Conservation (phyloP, 2,113 vertebrate species). For the Saccopteryx leptura region DNA sequence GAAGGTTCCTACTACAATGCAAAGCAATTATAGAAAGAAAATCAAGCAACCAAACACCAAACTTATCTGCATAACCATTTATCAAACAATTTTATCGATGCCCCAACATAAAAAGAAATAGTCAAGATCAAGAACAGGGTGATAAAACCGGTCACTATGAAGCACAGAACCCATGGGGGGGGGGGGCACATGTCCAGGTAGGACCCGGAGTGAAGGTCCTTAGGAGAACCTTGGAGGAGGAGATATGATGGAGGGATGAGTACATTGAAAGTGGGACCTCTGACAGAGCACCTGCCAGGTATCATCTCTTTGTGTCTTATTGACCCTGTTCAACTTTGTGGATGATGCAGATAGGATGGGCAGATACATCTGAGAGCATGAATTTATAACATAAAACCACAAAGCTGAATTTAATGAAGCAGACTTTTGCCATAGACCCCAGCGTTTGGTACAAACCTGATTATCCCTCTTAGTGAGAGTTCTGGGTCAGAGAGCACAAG, state of each 20-base stretch:
- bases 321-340: neutral
- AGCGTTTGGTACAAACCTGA: constrained; percentile 67
- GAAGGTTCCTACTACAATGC: neutral
- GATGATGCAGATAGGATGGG: neutral
- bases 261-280: neutral
- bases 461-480: constrained; percentile 56
- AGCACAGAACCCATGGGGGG: neutral
- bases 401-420: constrained; percentile 79
- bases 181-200: neutral
- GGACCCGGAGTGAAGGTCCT: neutral
- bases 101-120: neutral
- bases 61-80: neutral
- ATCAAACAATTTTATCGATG: neutral
- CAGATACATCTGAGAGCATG: constrained; percentile 1
- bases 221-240: neutral
- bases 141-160: neutral
- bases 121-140: neutral
- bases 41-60: neutral
- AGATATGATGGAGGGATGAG: neutral
- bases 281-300: neutral
- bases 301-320: neutral
- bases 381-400: constrained; percentile 45
- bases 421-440: constrained; percentile 60
- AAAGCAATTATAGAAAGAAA: constrained; percentile 3
- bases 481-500: constrained; percentile 71